Evolutionary conservation across 2,113 vertebrate genomes (phyloP).

Genomic region (Cacatua alba): DNA sequence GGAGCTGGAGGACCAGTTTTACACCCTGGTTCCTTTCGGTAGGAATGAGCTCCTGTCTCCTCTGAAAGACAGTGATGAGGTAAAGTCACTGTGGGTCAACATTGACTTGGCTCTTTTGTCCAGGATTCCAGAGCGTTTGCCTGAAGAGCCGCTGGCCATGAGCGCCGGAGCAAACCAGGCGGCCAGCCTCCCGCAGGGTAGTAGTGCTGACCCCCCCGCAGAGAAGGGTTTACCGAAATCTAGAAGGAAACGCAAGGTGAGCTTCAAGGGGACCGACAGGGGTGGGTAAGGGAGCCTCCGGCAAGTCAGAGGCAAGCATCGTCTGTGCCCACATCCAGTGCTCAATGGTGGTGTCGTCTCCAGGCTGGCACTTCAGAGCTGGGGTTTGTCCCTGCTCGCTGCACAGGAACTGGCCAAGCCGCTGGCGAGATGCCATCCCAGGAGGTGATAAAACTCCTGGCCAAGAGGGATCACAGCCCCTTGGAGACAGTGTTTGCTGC

Average conservation of each 20-base stretch:
- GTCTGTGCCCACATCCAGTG: accelerated
- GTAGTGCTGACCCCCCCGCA: conserved; percentile 56
- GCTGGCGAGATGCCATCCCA: background rate
- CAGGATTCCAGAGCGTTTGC: conserved; percentile 86
- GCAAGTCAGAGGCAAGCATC: background rate
- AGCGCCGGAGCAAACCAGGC: conserved; percentile 72
- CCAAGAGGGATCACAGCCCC: accelerated
- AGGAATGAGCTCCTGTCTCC: conserved; percentile 83
- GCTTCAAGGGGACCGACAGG: background rate
- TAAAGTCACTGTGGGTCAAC: conserved; percentile 91
- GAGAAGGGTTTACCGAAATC: conserved; percentile 81
- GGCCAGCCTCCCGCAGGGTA: conserved; percentile 67
- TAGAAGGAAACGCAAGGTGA: conserved; percentile 96
- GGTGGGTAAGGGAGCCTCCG: background rate
- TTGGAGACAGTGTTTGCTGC: accelerated
- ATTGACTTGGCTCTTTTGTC: conserved; percentile 93
- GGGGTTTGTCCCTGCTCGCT: background rate
- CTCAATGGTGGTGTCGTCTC: background rate
- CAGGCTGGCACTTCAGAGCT: background rate
- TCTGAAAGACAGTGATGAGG: conserved; percentile 83
- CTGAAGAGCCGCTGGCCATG: conserved; percentile 70
- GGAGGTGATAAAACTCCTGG: background rate
- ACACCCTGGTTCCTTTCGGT: conserved; percentile 94
- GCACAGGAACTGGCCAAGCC: accelerated
- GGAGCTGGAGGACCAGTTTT: conserved; percentile 86